Conservation (phyloP, 37 sponge, comb jelly and placozoan genomes). For the Petrosia ficiformis region DNA sequence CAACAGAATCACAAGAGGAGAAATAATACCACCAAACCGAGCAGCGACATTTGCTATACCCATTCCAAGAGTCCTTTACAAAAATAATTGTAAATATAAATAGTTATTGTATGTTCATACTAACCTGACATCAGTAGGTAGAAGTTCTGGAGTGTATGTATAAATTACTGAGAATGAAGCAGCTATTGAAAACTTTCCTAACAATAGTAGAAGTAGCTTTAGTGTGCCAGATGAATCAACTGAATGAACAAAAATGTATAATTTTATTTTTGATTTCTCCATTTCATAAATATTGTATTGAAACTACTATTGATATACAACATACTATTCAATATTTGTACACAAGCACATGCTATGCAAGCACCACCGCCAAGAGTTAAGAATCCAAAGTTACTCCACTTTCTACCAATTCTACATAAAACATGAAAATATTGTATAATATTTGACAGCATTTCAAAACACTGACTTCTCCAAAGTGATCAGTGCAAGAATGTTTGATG, state of each 20-base stretch:
- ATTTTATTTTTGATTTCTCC: too few relatives aligned
- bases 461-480: constrained; percentile 31
- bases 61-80: constrained; percentile 25
- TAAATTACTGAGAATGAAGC: constrained; percentile 55
- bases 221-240: background rate
- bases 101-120: background rate
- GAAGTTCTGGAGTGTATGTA: constrained; percentile 62
- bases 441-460: too few relatives aligned
- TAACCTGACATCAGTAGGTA: constrained; percentile 74
- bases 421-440: too few relatives aligned
- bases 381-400: constrained; percentile 22
- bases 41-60: constrained; percentile 35
- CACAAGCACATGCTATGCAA: background rate
- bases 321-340: too few relatives aligned
- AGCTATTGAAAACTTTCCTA: constrained; percentile 56
- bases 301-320: too few relatives aligned
- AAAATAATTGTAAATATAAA: background rate
- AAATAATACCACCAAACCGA: constrained; percentile 40
- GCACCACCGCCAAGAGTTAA: background rate
- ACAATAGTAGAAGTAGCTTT: background rate
- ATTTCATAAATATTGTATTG: too few relatives aligned
- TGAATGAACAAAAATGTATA: too few relatives aligned
- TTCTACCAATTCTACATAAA: constrained; percentile 36
- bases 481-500: constrained; percentile 19
- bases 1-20: constrained; percentile 47